Evolutionary conservation across 2,888 invertebrate genomes (phyloP), one percentile per base, ranked within the genome.

Genomic region (Hirudinaria manillensis): DNA sequence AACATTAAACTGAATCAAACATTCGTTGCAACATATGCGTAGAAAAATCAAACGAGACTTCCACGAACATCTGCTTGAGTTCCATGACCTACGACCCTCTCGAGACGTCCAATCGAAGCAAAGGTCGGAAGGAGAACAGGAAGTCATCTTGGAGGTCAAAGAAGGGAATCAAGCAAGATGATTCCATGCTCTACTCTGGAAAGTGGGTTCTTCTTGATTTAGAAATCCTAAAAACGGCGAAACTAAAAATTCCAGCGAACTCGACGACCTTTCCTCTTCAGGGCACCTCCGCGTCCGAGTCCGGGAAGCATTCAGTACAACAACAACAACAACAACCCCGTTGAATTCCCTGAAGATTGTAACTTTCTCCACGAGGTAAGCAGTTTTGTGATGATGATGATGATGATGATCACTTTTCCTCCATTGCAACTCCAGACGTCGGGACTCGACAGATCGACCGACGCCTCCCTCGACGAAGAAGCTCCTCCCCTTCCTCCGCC

Each of bases 251-350:
- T n/a, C n/a, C n/a, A n/a, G n/a, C n/a, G n/a, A n/a, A 53, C 13
- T 53, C 21, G 53, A 53, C 21, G 53, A 21, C 13, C 13, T 16
- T 53, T 53, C 21, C 53, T 21, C 53, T 53, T 21, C 61, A 61
- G 61, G 61, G 61, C 24, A 4, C 61, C 61, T 29, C 61, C 61
- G 7, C 24, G 61, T 4, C 61, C 61, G 13, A 61, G 61, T 61
- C 61, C 61, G 10, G 61, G 61, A n/a, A 61, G 61, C 29, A 61
- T 61, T 29, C 61, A 27, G 61, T 61, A 61, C 61, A 29, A 61
- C 29, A 61, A 61, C 61, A 61, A 56, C 56, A 56, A 56, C 56
- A 27, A 56, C 56, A 61, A 29, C 24, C 29, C 61, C 10, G 10
- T 61, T 10, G 29, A 61, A n/a, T 61, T 61, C 61, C 24, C 29